Conservation (phyloP, 2,113 vertebrate genomes). For the Hassar affinis region DNA sequence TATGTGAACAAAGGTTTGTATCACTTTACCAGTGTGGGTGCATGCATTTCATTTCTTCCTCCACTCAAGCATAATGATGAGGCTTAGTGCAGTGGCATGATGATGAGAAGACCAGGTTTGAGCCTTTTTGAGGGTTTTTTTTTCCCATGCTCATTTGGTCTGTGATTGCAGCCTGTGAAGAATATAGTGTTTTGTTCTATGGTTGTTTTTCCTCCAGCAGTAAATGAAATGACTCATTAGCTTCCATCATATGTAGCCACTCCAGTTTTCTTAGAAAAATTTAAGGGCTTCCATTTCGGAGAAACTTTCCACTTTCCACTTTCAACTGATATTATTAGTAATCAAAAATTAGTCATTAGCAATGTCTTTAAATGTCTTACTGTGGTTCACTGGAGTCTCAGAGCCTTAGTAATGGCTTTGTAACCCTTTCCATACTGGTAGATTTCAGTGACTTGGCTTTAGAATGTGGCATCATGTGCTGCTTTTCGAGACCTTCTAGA, state of each 20-base stretch:
- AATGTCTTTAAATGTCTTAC: too few species aligned
- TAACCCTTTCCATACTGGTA: too few species aligned
- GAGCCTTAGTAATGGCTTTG: too few species aligned
- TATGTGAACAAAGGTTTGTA: background rate
- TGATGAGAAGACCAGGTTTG: background rate
- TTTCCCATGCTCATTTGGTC: background rate
- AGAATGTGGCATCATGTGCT: too few species aligned
- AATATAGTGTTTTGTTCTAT: constrained; percentile 25
- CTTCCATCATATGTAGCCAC: background rate
- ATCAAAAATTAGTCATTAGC: background rate
- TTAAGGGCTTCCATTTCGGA: background rate
- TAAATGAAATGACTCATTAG: constrained; percentile 16
- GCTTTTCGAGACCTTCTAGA: too few species aligned
- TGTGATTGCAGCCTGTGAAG: background rate
- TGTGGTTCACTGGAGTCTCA: too few species aligned
- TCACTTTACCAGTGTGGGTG: background rate
- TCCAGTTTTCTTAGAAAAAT: background rate
- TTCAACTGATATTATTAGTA: background rate
- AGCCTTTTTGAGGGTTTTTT: background rate
- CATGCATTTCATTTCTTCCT: background rate
- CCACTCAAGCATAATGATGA: background rate
- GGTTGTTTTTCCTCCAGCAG: constrained; percentile 17
- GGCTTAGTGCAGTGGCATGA: background rate
- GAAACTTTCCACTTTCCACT: background rate
- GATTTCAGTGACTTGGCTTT: too few species aligned